Percentiles rank a stretch among this genome's conserved stretches.
Evolutionary conservation across 1,140 invertebrate genomes (phyloP).

Genomic region (Aphelinus certus): DNA sequence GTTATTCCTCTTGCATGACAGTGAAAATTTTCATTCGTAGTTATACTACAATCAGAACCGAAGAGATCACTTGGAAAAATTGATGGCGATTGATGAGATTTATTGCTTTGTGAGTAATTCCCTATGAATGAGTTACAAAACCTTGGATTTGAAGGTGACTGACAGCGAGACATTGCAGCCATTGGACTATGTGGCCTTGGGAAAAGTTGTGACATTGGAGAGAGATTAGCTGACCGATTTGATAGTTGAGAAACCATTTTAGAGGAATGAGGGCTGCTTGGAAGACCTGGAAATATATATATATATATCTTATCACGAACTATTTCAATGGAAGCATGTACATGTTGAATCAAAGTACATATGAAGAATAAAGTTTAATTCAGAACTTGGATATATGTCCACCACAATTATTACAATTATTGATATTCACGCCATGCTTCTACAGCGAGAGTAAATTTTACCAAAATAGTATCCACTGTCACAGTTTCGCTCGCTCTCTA

Average conservation of each 20-base stretch:
- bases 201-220: slow-evolving; percentile 54
- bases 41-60: background rate
- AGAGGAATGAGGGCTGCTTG: slow-evolving; percentile 57
- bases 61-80: too few relatives aligned
- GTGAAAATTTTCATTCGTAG: slow-evolving; percentile 15
- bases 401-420: too few relatives aligned
- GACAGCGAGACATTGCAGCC: slow-evolving; percentile 67
- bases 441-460: too few relatives aligned
- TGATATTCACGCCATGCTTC: too few relatives aligned
- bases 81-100: slow-evolving; percentile 47
- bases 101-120: slow-evolving; percentile 51
- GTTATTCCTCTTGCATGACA: background rate
- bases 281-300: slow-evolving; percentile 40
- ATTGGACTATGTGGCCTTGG: slow-evolving; percentile 70
- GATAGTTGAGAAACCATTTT: slow-evolving; percentile 57
- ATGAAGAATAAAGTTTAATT: too few relatives aligned
- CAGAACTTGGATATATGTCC: too few relatives aligned
- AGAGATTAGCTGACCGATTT: slow-evolving; percentile 49
- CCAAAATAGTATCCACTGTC: too few relatives aligned
- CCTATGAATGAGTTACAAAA: slow-evolving; percentile 50
- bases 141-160: slow-evolving; percentile 61
- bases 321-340: too few relatives aligned
- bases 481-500: too few relatives aligned
- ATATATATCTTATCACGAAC: too few relatives aligned
- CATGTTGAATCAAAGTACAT: too few relatives aligned